Percentiles rank a stretch among this genome's conserved stretches.
Evolutionary conservation across 1,140 invertebrate species (phyloP).

Genomic region (Aleiodes sp.): DNA sequence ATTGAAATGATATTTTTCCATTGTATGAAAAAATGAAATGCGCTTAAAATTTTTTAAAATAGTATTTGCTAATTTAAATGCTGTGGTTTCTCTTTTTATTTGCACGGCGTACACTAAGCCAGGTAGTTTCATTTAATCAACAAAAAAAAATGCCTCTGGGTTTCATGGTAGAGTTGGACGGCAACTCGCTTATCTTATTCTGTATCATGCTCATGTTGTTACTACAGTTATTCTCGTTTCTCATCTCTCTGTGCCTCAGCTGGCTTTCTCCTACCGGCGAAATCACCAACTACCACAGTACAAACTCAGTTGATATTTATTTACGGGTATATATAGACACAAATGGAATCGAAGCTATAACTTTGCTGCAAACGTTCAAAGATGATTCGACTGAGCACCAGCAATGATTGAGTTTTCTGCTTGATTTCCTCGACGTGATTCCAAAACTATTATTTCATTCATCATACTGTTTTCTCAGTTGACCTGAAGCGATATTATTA

Average conservation of each 20-base stretch:
- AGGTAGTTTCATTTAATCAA: conserved; percentile 50
- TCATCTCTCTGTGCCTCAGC: neutral
- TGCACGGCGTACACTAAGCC: neutral
- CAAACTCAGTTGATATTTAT: neutral
- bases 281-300: conserved; percentile 2
- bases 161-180: conserved; percentile 16
- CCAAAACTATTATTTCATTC: neutral
- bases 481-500: too few relatives aligned
- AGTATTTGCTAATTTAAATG: too few relatives aligned
- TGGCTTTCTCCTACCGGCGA: too few relatives aligned
- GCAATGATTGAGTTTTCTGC: conserved; percentile 22
- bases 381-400: conserved; percentile 10
- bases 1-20: too few relatives aligned
- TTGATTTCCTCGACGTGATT: neutral
- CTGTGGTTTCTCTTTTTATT: conserved; percentile 8
- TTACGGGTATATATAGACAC: neutral
- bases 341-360: neutral
- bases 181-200: conserved; percentile 48
- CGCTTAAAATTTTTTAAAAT: too few relatives aligned
- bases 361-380: neutral
- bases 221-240: neutral
- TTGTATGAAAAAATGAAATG: too few relatives aligned
- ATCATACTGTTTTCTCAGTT: neutral
- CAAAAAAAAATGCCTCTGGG: conserved; percentile 36
- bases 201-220: neutral